These are phyloP conservation scores for Corvus cornix DNA, from an alignment of 2,113 vertebrate species.

Conservation along the genomic window DNA sequence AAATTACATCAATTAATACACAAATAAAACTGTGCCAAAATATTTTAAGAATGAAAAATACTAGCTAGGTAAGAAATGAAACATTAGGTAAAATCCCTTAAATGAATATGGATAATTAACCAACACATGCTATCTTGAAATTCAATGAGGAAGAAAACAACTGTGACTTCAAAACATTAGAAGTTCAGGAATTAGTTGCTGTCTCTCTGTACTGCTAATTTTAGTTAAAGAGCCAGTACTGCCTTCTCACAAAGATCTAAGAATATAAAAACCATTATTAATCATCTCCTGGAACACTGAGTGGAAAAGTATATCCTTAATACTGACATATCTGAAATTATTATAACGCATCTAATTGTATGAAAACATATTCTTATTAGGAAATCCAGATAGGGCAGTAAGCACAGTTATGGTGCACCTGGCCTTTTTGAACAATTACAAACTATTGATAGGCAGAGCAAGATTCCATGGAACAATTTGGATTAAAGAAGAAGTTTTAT, in stretches of 20 bases:
- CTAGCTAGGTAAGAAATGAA: not conserved
- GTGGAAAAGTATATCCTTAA: not conserved
- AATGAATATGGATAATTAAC: not conserved
- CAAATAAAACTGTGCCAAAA: not conserved
- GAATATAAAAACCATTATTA: not conserved
- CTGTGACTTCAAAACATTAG: not conserved
- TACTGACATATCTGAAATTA: not conserved
- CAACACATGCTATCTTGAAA: not conserved
- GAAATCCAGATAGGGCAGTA: not conserved
- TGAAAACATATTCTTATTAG: not conserved
- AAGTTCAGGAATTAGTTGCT: not conserved
- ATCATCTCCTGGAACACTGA: not conserved
- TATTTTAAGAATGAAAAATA: not conserved
- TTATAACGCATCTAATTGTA: not conserved
- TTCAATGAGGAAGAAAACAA: not conserved
- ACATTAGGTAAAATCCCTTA: not conserved
- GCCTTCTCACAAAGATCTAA: not conserved
- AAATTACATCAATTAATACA: not conserved
- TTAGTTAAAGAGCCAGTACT: not conserved
- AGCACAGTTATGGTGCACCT: not conserved
- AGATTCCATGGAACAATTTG: not conserved
- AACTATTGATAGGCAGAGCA: not conserved
- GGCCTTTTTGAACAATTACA: not conserved
- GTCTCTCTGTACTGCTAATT: not conserved
- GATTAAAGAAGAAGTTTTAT: not conserved